A percentile compares a stretch with the other conserved stretches of the same genome.
These are phyloP conservation scores for Zapornia atra DNA, from an alignment of 2,113 vertebrate genomes.

Conservation along the genomic window DNA sequence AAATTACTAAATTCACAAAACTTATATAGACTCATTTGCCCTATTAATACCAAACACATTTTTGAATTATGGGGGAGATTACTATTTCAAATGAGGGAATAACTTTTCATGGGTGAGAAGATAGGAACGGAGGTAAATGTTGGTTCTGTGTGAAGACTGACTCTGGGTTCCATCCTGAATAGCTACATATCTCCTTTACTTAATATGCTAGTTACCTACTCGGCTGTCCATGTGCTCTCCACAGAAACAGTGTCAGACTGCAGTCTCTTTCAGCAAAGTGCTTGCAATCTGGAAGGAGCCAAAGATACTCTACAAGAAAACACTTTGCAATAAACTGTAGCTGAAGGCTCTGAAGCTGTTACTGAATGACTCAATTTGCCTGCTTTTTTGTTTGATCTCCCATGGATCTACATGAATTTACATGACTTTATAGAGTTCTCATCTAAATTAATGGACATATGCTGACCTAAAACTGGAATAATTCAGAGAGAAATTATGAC, in stretches of 20 bases:
- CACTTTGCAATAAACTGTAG: neutral
- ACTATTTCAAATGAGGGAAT: neutral
- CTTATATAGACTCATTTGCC: neutral
- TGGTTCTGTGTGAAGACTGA: neutral
- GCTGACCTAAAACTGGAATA: neutral
- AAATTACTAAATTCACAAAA: neutral
- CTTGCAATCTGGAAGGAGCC: neutral
- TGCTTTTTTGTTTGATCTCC: neutral
- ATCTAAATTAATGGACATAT: neutral
- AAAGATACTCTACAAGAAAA: neutral
- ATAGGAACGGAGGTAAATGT: neutral
- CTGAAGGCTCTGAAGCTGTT: neutral
- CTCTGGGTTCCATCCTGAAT: neutral
- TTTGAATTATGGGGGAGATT: neutral
- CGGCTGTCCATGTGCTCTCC: neutral
- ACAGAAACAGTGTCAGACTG: neutral
- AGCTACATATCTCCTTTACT: neutral
- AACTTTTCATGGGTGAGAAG: neutral
- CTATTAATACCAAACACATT: neutral
- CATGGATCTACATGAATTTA: neutral
- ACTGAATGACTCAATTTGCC: accelerated
- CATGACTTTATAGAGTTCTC: neutral
- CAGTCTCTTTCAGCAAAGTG: neutral
- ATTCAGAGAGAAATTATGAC: neutral
- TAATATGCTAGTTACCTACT: neutral